phyloP scores from a whole-genome alignment of 2,113 vertebrate genomes.

The Salvelinus alpinus region DNA sequence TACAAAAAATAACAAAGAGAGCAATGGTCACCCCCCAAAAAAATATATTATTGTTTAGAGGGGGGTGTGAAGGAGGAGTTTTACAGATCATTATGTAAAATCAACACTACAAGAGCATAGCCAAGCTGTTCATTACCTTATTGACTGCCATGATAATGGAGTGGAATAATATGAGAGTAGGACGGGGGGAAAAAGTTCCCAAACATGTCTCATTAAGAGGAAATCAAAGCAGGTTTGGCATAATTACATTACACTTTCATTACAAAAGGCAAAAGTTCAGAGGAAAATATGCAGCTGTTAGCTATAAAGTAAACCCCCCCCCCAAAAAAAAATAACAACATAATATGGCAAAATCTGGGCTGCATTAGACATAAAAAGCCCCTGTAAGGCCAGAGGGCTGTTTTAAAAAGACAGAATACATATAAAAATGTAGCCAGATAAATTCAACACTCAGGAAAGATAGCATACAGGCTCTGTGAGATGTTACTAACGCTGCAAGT shows the following conservation, averaged over 20 bases:
- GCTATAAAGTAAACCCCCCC: slow-evolving; percentile 10
- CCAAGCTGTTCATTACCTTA: slow-evolving; percentile 24
- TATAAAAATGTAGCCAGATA: slow-evolving; percentile 35
- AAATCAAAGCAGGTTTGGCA: slow-evolving; percentile 45
- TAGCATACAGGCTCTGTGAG: slow-evolving; percentile 58
- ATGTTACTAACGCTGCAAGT: slow-evolving; percentile 63
- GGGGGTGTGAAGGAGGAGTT: background rate
- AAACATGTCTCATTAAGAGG: slow-evolving; percentile 48
- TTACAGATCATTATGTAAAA: slow-evolving; percentile 22
- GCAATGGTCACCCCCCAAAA: slow-evolving; percentile 1
- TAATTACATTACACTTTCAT: slow-evolving; percentile 33
- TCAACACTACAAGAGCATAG: slow-evolving; percentile 30
- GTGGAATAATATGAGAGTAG: slow-evolving; percentile 35
- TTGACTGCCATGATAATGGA: slow-evolving; percentile 22
- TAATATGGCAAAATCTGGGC: slow-evolving; percentile 22
- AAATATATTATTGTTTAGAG: background rate
- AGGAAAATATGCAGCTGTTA: slow-evolving; percentile 32
- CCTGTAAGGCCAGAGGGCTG: slow-evolving; percentile 21
- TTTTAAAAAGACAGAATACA: slow-evolving; percentile 35
- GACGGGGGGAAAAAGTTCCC: slow-evolving; percentile 34
- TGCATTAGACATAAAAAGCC: slow-evolving; percentile 32
- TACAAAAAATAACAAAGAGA: slow-evolving; percentile 15
- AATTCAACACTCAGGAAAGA: slow-evolving; percentile 53
- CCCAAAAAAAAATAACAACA: no score
- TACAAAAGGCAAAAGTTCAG: slow-evolving; percentile 26